Conservation (phyloP, 2,797 vertebrate species). For the Lacerta bilineata region DNA sequence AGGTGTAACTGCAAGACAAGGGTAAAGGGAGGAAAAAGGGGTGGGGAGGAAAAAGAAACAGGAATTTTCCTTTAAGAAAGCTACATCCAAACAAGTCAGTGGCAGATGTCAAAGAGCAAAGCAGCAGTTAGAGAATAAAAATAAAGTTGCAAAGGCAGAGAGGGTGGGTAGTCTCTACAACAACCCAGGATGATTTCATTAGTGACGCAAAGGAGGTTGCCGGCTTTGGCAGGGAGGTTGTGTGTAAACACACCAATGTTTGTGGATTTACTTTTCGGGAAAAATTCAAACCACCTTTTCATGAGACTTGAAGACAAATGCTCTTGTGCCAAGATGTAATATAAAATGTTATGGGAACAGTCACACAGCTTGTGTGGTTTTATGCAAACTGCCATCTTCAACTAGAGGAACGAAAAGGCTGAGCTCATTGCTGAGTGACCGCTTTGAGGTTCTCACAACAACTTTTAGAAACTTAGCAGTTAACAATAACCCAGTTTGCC, state of each 20-base stretch:
- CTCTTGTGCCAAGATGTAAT: constrained; percentile 15
- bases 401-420: background rate
- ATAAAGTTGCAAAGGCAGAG: constrained; percentile 49
- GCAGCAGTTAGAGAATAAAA: constrained; percentile 48
- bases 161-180: background rate
- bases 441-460: background rate
- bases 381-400: background rate
- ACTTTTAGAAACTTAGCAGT: constrained; percentile 8
- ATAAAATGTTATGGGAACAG: constrained; percentile 33
- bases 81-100: constrained; percentile 69
- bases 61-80: constrained; percentile 80
- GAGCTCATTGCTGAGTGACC: background rate
- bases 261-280: background rate
- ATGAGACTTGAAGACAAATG: constrained; percentile 5
- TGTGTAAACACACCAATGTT: background rate
- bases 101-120: constrained; percentile 56
- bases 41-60: constrained; percentile 79
- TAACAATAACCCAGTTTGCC: background rate
- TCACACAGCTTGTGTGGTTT: background rate
- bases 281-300: constrained; percentile 3
- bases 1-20: constrained; percentile 89
- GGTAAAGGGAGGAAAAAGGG: constrained; percentile 81
- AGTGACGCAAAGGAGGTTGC: background rate
- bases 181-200: constrained; percentile 9
- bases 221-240: background rate